Conservation (phyloP, 2,888 invertebrate species). For the Platerodrilus igneus region DNA sequence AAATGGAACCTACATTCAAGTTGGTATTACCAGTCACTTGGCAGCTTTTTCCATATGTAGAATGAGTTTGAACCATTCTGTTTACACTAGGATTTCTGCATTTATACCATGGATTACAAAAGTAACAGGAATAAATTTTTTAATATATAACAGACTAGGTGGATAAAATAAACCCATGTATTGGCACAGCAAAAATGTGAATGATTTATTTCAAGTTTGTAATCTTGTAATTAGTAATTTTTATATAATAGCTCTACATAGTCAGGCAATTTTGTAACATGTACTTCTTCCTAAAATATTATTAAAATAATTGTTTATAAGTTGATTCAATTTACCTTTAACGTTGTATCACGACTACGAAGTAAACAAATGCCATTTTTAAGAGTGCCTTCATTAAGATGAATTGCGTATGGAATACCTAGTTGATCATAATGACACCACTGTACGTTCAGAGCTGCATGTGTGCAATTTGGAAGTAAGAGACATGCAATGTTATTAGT, state of each 20-base stretch:
- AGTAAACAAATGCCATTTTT: slow-evolving; percentile 65
- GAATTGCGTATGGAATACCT: slow-evolving; percentile 69
- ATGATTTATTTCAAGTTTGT: slow-evolving; percentile 5
- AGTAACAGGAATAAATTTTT: slow-evolving; percentile 41
- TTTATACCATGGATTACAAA: slow-evolving; percentile 43
- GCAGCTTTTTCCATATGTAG: slow-evolving; percentile 42
- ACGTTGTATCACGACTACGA: slow-evolving; percentile 61
- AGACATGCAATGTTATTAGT: slow-evolving; percentile 46
- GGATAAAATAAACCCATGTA: neutral
- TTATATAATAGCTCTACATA: slow-evolving; percentile 56
- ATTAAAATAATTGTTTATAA: slow-evolving; percentile 8
- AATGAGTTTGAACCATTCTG: slow-evolving; percentile 43
- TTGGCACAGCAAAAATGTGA: neutral
- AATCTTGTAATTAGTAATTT: slow-evolving; percentile 40
- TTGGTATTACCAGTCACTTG: slow-evolving; percentile 44
- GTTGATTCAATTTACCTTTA: slow-evolving; percentile 55
- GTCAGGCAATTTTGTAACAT: slow-evolving; percentile 59
- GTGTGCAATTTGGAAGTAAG: slow-evolving; percentile 40
- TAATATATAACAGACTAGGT: slow-evolving; percentile 34
- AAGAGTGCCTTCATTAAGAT: slow-evolving; percentile 64
- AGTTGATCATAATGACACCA: slow-evolving; percentile 54
- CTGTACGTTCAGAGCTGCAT: slow-evolving; percentile 44
- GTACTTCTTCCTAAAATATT: slow-evolving; percentile 62
- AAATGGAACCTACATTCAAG: slow-evolving; percentile 37
- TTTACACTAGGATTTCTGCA: slow-evolving; percentile 43